Base-by-base conservation (phyloP, 2,113 vertebrate genomes). In the Xenopus borealis region DNA sequence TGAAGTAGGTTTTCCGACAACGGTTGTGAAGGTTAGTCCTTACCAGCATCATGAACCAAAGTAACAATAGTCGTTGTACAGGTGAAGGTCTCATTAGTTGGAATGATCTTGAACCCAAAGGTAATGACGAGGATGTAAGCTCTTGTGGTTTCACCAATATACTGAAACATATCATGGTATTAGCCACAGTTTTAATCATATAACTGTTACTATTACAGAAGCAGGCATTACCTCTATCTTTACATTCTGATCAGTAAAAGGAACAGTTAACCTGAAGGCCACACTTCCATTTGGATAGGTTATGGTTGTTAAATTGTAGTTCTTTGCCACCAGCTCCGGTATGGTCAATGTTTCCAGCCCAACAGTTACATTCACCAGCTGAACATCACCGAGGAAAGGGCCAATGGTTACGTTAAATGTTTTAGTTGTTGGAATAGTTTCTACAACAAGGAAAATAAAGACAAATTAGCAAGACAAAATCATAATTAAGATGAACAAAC, bases 361-460 rank as follows among this genome's bases (percentile, higher is more conserved):
- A 78, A 89, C 74, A 7, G 85, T 86, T 14, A 96, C 53, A 52
- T 88, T 90, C n/a, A 89, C 12, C 14, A 94, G 83, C 4, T 69
- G 78, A 63, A 91, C 88, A 46, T 94, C 94, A 20, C 79, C 62
- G 0, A 87, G 80, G 30, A 94, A 92, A 0, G 67, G 81, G 55
- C 93, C 92, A 3, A 93, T 53, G 1, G 82, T 66, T 7, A 89
- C 61, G 63, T 85, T 90, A 77, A 94, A 92, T 20, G 87, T 7
- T 13, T n/a, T 53, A 0, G 67, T 62, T 10, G 75, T 72, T 0
- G 84, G 66, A 69, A 86, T 80, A 11, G 88, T 88, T 0, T 85
- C 89, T 85, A 71, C 40, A 72, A 69, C 72, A 55, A 55, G 2
- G 6, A 53, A 55, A 55, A n/a, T n/a, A n/a, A 55, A 55, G 1